Evolutionary conservation across 2,797 vertebrate species (phyloP), one percentile per base, ranked within the genome.

Genomic region (Lateolabrax maculatus): DNA sequence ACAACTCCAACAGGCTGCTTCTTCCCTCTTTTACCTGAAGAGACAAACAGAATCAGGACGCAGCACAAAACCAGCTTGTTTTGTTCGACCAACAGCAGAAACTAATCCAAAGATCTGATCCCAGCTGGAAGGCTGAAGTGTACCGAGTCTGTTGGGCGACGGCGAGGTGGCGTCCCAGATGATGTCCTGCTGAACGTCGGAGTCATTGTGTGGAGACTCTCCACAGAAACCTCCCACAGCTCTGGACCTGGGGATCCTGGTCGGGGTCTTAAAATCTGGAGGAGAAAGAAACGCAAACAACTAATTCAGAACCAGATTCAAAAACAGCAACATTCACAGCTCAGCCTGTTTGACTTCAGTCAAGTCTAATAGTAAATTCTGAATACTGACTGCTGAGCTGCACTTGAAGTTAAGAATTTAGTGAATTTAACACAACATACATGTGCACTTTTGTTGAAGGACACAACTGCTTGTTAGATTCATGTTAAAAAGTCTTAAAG

Each of bases 91-190:
- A 19, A 12, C 43, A 58, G n/a, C 3, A n/a, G n/a, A n/a, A 60
- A 60, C 13, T 29, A 46, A 8, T 2, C n/a, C 18, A 27, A 9
- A 46, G n/a, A n/a, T n/a, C n/a, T n/a, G n/a, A n/a, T n/a, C n/a
- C n/a, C 37, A 5, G 11, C 3, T 5, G 2, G 3, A 13, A 31
- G 36, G 10, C 3, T 6, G 39, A 53, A 2, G 29, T 34, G 94
- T 96, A 96, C 98, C 96, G 41, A 86, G 89, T 65, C 94, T 94
- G 75, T 69, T 83, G 13, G 96, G 92, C 13, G 94, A 86, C 6
- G 98, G 98, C 52, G 98, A 98, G 6, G 97, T 94, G 27, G 96
- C 95, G 85, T 99, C 98, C 98, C 98, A 99, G 83, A 99, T 95
- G 77, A 99, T 99, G 89, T 99, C 98, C 65, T 96, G 97, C 81